Evolutionary conservation across 2,888 invertebrate species (phyloP).

Genomic region (Rotaria magnacalcarata): DNA sequence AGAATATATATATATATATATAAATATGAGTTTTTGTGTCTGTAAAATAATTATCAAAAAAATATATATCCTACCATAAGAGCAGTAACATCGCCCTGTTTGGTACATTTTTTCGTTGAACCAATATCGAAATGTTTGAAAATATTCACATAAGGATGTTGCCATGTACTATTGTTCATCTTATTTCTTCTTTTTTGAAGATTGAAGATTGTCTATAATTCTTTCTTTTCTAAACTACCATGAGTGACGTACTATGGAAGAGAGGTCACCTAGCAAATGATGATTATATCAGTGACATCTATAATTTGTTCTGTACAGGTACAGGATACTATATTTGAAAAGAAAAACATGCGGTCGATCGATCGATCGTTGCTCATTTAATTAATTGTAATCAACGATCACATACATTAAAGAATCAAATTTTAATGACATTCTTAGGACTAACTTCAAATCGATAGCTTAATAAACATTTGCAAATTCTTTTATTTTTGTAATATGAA

Average conservation of each 20-base stretch:
- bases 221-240: neutral
- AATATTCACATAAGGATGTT: conserved; percentile 59
- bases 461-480: too few species aligned
- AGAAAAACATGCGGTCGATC: too few species aligned
- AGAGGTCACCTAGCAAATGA: neutral
- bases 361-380: too few species aligned
- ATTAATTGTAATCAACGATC: too few species aligned
- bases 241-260: neutral
- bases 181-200: neutral
- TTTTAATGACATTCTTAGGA: too few species aligned
- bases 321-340: neutral
- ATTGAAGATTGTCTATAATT: neutral
- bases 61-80: neutral
- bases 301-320: neutral
- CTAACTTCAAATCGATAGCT: too few species aligned
- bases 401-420: too few species aligned
- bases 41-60: too few species aligned
- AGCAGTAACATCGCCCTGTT: conserved; percentile 57
- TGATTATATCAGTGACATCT: neutral
- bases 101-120: conserved; percentile 57
- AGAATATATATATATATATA: neutral
- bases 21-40: neutral
- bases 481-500: too few species aligned
- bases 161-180: conserved; percentile 50
- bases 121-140: conserved; percentile 57